These are phyloP conservation scores for Noctua comes DNA, from an alignment of 2,888 invertebrate species.

Conservation along the genomic window DNA sequence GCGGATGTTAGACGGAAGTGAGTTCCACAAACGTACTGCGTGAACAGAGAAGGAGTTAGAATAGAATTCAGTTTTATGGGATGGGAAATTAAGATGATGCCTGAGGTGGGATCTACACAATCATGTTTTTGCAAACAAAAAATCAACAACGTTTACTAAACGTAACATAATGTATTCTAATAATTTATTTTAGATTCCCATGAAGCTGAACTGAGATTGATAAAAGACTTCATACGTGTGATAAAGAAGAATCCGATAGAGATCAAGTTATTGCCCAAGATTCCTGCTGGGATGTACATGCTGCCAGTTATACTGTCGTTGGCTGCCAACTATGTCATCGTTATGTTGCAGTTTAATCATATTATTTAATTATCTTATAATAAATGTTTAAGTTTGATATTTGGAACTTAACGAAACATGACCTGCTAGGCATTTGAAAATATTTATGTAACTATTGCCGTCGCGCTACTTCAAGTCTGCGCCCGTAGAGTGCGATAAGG, in stretches of 20 bases:
- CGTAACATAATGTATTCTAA: not conserved
- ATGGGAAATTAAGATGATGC: no score
- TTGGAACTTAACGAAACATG: no score
- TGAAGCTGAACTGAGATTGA: slow-evolving; percentile 1
- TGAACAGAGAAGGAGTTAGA: no score
- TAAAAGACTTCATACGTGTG: slow-evolving; percentile 29
- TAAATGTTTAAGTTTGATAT: not conserved
- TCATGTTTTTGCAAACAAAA: not conserved
- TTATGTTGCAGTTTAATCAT: slow-evolving; percentile 29
- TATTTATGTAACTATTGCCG: no score
- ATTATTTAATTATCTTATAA: slow-evolving; percentile 5
- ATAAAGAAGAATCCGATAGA: slow-evolving; percentile 8
- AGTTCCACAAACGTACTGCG: no score
- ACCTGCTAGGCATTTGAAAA: no score
- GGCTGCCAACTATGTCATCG: not conserved
- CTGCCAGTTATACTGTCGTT: slow-evolving; percentile 8
- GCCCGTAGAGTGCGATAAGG: no score
- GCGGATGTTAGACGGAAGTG: no score
- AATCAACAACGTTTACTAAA: not conserved
- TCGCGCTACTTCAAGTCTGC: no score
- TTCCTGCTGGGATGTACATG: slow-evolving; percentile 13
- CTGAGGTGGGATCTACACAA: no score
- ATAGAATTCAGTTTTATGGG: no score
- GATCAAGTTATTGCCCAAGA: slow-evolving; percentile 16
- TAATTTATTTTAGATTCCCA: slow-evolving; percentile 3